Evolutionary conservation across 2,888 invertebrate species (phyloP), one percentile per base, ranked within the genome.

Genomic region (Cephus spinipes): DNA sequence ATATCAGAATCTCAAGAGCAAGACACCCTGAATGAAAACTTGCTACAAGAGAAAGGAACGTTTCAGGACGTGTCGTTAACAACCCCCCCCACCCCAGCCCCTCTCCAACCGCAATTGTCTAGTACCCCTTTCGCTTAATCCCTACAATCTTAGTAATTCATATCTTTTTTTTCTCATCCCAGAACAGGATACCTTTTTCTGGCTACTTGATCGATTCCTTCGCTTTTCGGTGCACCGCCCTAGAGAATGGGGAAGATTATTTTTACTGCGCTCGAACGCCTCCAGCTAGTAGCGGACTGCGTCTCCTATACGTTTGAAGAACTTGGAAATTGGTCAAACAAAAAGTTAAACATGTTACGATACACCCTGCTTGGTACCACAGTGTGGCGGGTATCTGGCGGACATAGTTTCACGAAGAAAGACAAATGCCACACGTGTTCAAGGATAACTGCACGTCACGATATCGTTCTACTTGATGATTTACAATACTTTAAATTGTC

Each of bases 1-100:
- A 55, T 30, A 73, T 11, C 31, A 34, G 36, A 76, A 73, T 68
- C 79, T 31, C 30, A 68, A 31, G 77, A 79, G 76, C 77, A 76
- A 80, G 79, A 76, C 74, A 73, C 71, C 69, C 76, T 73, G 76
- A 79, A 79, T 76, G 77, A 34, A 34, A 32, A 33, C 71, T 71
- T 68, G 79, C 77, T n/a, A 36, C 74, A 35, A 40, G 40, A 77
- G 77, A 79, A 73, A 73, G 77, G 77, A 69, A 30, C 33, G 36
- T 74, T 79, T 77, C 77, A 77, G 36, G n/a, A 77, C 76, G 80
- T 80, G 80, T 79, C 80, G 80, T 81, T 80, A 80, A 80, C 79
- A 76, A 12, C 35, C 77, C 73, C 73, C 23, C 68, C 73, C 30
- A 40, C 33, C 69, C 30, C 11, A 9, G 23, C 23, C 74, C 69